These are phyloP conservation scores for Contarinia nasturtii DNA, from an alignment of 1,140 invertebrate genomes.

Conservation along the genomic window DNA sequence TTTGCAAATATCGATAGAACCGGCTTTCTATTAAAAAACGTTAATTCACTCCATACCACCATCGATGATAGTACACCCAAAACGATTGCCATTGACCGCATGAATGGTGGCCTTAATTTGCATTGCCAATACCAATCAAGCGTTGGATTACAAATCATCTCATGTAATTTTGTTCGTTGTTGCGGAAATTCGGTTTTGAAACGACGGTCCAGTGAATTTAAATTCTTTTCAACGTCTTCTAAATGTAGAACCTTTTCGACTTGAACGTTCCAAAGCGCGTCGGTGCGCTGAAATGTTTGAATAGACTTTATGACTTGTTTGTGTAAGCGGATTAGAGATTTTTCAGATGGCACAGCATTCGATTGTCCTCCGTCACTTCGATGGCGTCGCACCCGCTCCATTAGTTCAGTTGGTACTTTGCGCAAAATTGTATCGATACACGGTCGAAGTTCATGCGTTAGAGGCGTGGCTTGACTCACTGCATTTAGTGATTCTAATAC, in stretches of 20 bases:
- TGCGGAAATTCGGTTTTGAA: constrained; percentile 62
- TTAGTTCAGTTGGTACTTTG: constrained; percentile 60
- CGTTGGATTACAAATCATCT: constrained; percentile 41
- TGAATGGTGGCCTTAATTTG: constrained; percentile 49
- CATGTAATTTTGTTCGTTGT: constrained; percentile 25
- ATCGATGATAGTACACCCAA: constrained; percentile 64
- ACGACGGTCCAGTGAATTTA: constrained; percentile 46
- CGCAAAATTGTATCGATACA: constrained; percentile 74
- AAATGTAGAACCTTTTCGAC: constrained; percentile 60
- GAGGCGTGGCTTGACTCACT: constrained; percentile 41
- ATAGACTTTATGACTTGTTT: constrained; percentile 68
- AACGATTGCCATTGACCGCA: constrained; percentile 50
- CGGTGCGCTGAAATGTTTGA: constrained; percentile 72
- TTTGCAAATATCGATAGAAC: constrained; percentile 90
- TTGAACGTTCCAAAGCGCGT: constrained; percentile 80
- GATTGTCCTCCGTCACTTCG: constrained; percentile 43
- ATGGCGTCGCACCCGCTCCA: constrained; percentile 31
- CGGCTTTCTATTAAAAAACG: constrained; percentile 84
- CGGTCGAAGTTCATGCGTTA: constrained; percentile 41
- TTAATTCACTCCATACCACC: constrained; percentile 97
- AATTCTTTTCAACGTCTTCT: constrained; percentile 75
- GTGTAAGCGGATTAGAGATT: constrained; percentile 63
- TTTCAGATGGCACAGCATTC: constrained; percentile 53
- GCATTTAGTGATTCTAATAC: constrained; percentile 70
- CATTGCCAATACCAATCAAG: constrained; percentile 95